Percentiles rank a stretch among this genome's conserved stretches.
phyloP scores from a whole-genome alignment of 2,888 invertebrate species.

The Yponomeuta cagnagella region DNA sequence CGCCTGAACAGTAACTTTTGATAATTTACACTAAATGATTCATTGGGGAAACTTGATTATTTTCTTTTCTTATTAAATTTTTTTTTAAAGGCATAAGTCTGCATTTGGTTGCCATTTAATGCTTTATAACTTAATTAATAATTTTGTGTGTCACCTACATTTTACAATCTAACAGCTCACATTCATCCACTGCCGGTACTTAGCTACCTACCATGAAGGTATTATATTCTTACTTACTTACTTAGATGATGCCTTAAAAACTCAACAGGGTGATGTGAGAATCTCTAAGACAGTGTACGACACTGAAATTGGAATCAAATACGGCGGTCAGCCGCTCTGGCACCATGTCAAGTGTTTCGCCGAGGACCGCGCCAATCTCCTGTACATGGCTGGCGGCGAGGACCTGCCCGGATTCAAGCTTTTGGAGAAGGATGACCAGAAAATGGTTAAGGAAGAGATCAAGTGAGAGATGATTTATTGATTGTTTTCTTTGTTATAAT shows the following conservation, averaged over 20 bases:
- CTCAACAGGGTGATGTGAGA: slow-evolving; percentile 79
- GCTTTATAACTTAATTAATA: too few species aligned
- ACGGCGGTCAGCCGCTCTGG: slow-evolving; percentile 91
- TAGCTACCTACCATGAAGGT: too few species aligned
- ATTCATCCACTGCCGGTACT: too few species aligned
- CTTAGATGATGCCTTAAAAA: neutral
- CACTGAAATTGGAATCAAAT: slow-evolving; percentile 85
- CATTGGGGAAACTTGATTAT: too few species aligned
- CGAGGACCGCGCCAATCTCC: slow-evolving; percentile 80
- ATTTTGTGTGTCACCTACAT: too few species aligned
- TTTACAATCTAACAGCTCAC: too few species aligned
- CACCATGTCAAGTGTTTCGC: slow-evolving; percentile 94
- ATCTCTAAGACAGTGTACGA: slow-evolving; percentile 91
- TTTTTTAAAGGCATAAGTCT: too few species aligned
- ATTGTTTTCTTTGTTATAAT: too few species aligned
- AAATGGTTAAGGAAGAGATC: slow-evolving; percentile 76
- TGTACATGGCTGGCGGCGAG: slow-evolving; percentile 83
- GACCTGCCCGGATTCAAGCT: slow-evolving; percentile 84
- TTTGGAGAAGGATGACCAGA: slow-evolving; percentile 83
- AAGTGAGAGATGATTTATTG: slow-evolving; percentile 67
- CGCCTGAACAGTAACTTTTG: neutral
- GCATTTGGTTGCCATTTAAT: too few species aligned
- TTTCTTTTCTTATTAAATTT: too few species aligned
- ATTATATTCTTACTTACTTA: too few species aligned
- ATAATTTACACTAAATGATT: too few species aligned